A percentile compares a stretch with the other conserved stretches of the same genome.
These are phyloP conservation scores for Mallotus villosus DNA, from an alignment of 2,797 vertebrate species.

Conservation along the genomic window DNA sequence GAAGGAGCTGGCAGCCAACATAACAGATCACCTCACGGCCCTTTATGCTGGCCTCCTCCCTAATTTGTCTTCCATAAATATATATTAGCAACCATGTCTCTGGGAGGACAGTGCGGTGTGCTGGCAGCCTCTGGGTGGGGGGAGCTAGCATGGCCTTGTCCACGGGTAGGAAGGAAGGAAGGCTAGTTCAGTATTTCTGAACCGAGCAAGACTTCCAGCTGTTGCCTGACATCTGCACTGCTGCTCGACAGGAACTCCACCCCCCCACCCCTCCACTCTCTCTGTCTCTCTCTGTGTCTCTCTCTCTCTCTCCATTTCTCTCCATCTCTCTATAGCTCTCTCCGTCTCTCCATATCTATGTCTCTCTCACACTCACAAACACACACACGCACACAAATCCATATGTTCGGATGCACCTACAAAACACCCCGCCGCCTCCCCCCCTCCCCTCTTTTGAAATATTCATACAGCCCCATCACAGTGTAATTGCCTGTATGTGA, in stretches of 20 bases:
- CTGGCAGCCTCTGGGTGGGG: not conserved
- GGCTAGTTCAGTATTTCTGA: not conserved
- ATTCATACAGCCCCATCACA: constrained; percentile 17
- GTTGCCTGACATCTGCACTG: not conserved
- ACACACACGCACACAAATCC: constrained; percentile 3
- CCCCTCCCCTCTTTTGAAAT: constrained; percentile 21
- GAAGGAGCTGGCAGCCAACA: not conserved
- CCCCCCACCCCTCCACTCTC: not conserved
- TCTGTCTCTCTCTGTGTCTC: too few relatives aligned
- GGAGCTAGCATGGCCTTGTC: not conserved
- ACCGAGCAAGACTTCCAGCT: constrained; percentile 3
- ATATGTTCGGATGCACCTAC: not conserved
- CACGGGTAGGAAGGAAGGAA: not conserved
- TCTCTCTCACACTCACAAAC: not conserved
- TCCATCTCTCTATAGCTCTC: not conserved
- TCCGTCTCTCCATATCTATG: not conserved
- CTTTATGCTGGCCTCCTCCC: not conserved
- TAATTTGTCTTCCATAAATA: not conserved
- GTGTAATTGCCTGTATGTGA: constrained; percentile 27
- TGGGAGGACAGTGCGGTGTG: not conserved
- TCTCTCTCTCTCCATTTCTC: not conserved
- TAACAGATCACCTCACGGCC: not conserved
- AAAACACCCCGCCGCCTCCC: constrained; percentile 16
- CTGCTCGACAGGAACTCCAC: not conserved
- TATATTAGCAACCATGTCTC: not conserved